Conservation (phyloP, 37 sponge, comb jelly and placozoan species). For the Agelas oroides region DNA sequence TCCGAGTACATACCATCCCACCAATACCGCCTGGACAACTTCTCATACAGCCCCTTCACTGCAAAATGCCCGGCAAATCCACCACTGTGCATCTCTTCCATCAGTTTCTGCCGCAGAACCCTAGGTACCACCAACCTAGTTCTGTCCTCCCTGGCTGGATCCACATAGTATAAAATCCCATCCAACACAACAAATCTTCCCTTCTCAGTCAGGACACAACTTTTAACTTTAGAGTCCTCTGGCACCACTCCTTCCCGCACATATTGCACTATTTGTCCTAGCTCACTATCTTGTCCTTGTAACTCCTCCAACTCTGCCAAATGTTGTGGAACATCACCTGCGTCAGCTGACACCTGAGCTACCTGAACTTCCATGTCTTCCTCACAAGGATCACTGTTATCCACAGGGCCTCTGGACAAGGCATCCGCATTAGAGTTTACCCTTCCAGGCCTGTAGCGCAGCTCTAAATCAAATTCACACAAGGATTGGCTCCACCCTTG, state of each 20-base stretch:
- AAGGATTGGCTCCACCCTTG: slow-evolving; percentile 10
- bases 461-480: slow-evolving; percentile 25
- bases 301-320: background rate
- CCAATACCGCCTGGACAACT: slow-evolving; percentile 18
- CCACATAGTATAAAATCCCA: slow-evolving; percentile 19
- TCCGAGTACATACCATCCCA: slow-evolving; percentile 22
- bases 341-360: background rate
- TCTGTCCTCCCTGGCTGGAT: background rate
- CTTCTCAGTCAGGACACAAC: background rate
- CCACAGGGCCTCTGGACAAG: background rate
- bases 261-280: background rate
- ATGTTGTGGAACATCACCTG: background rate
- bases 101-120: background rate
- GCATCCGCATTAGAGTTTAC: background rate
- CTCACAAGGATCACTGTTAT: background rate
- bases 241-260: slow-evolving; percentile 1
- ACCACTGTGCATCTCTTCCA: slow-evolving; percentile 10
- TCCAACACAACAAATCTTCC: slow-evolving; percentile 12
- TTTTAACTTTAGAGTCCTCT: background rate
- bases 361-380: background rate
- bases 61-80: slow-evolving; percentile 25
- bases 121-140: background rate
- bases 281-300: background rate
- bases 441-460: slow-evolving; percentile 11
- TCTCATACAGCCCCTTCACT: slow-evolving; percentile 14